Conservation (phyloP, 2,113 vertebrate species). For the Rafetus swinhoei region DNA sequence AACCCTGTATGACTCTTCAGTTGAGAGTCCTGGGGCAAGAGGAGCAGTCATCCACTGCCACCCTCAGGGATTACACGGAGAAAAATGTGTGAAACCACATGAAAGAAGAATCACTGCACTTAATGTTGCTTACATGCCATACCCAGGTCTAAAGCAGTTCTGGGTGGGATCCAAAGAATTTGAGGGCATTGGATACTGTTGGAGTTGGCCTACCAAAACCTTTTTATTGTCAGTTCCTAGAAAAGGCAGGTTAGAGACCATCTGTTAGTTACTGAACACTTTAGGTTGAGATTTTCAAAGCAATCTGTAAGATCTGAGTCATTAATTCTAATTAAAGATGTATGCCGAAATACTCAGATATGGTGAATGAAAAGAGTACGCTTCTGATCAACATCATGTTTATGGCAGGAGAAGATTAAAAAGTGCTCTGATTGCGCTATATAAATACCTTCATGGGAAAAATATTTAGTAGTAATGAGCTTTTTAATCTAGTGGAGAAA, state of each 20-base stretch:
- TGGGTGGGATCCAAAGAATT: not conserved
- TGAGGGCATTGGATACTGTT: not conserved
- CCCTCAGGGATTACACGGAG: not conserved
- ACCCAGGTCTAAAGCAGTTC: fast-evolving
- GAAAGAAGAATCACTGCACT: not conserved
- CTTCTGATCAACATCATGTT: not conserved
- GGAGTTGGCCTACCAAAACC: not conserved
- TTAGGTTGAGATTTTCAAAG: not conserved
- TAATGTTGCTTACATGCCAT: not conserved
- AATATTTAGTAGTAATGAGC: not conserved
- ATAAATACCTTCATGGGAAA: not conserved
- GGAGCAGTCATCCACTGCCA: not conserved
- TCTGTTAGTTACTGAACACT: not conserved
- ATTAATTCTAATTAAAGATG: constrained; percentile 8
- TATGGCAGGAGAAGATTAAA: not conserved
- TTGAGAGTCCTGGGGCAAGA: not conserved
- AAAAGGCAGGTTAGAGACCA: not conserved
- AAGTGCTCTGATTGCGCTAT: not conserved
- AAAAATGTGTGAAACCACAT: not conserved
- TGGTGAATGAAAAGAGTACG: not conserved
- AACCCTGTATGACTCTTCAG: not conserved
- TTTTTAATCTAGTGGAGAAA: not conserved
- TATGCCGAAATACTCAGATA: constrained; percentile 43
- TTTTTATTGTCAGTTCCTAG: constrained; percentile 17
- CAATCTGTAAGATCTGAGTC: not conserved